These are phyloP conservation scores for Protula sp. DNA, from an alignment of 2,888 invertebrate genomes.

Conservation along the genomic window DNA sequence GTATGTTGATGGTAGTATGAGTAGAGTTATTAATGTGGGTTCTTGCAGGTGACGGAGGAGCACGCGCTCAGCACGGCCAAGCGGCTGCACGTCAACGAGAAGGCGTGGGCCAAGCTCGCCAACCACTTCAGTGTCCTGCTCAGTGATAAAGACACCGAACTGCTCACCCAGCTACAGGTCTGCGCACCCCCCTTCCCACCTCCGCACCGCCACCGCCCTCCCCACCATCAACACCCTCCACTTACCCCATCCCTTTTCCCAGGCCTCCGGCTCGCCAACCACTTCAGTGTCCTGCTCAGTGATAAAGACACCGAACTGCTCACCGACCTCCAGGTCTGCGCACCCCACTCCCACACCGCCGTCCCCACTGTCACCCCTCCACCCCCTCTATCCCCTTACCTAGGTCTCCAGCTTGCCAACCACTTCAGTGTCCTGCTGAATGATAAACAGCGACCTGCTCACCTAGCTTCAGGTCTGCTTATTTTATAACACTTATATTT, in stretches of 20 bases:
- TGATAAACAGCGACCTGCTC: conserved; percentile 47
- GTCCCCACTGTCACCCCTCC: too few species aligned
- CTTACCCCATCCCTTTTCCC: too few species aligned
- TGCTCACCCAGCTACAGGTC: conserved; percentile 34
- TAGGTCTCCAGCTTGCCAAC: conserved; percentile 47
- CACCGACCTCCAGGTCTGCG: conserved; percentile 32
- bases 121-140: conserved; percentile 51
- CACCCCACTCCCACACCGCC: too few species aligned
- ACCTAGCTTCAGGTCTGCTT: conserved; percentile 33
- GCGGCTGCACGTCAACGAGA: conserved; percentile 48
- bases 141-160: conserved; percentile 49
- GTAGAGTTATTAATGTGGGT: too few species aligned
- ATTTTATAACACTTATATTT: too few species aligned
- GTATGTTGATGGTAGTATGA: too few species aligned
- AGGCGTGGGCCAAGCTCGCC: conserved; percentile 50
- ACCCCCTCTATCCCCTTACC: too few species aligned
- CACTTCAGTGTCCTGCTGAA: conserved; percentile 51
- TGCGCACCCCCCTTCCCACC: too few species aligned
- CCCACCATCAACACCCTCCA: too few species aligned
- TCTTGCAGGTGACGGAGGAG: conserved; percentile 50
- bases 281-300: conserved; percentile 51
- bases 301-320: conserved; percentile 49
- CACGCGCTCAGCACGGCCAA: conserved; percentile 47
- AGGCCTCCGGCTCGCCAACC: conserved; percentile 49
- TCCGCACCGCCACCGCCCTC: too few species aligned